Conservation (phyloP, 2,113 vertebrate genomes). For the Struthidea cinerea region DNA sequence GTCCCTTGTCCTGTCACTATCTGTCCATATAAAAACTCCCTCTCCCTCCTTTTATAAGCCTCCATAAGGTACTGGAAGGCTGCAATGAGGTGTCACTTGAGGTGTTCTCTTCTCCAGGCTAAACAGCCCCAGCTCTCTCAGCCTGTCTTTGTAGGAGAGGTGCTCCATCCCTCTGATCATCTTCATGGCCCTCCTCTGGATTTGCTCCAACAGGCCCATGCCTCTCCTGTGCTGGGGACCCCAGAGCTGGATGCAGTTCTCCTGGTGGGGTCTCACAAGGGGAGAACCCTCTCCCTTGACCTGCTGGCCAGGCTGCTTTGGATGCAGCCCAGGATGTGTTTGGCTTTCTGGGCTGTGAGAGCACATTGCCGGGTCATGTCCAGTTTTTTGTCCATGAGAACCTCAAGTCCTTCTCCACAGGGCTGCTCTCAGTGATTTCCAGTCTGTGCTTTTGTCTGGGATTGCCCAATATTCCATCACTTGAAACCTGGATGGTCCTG, state of each 20-base stretch:
- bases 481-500: background rate
- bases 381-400: background rate
- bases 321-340: background rate
- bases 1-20: background rate
- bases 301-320: background rate
- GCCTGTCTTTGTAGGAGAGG: background rate
- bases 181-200: background rate
- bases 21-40: background rate
- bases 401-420: background rate
- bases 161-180: background rate
- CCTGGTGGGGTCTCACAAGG: background rate
- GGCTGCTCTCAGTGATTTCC: background rate
- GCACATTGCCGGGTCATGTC: rapidly evolving
- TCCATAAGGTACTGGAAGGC: background rate
- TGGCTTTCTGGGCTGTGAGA: background rate
- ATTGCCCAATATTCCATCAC: background rate
- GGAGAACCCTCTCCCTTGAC: background rate
- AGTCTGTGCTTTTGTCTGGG: background rate
- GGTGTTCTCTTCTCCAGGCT: background rate
- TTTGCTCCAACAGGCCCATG: background rate
- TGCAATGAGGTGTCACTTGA: background rate
- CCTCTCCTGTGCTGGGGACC: background rate
- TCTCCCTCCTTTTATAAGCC: background rate
- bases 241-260: background rate
- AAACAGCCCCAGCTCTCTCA: background rate